These are phyloP conservation scores for Ariopsis seemanni DNA, from an alignment of 2,113 vertebrate species.

Conservation along the genomic window DNA sequence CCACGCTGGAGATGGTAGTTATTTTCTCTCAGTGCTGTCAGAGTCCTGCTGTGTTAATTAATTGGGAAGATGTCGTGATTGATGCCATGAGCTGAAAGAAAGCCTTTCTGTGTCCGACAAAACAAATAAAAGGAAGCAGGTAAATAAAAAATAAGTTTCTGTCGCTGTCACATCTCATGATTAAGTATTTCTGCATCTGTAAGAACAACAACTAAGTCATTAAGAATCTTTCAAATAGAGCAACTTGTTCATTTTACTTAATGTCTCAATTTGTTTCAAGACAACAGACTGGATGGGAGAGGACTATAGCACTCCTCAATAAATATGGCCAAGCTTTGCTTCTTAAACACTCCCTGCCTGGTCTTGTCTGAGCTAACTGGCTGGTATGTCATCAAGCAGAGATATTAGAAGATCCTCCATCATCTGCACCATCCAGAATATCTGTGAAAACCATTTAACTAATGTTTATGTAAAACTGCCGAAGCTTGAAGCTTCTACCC, in stretches of 20 bases:
- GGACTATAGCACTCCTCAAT: neutral
- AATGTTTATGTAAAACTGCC: conserved; percentile 27
- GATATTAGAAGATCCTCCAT: neutral
- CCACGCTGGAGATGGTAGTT: conserved; percentile 34
- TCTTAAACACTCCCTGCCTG: neutral
- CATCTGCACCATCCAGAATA: neutral
- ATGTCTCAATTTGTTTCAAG: neutral
- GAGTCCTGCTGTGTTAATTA: conserved; percentile 51
- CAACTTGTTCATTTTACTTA: neutral
- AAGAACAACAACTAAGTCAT: neutral
- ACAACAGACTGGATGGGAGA: neutral
- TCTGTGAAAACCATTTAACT: neutral
- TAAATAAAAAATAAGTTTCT: conserved; percentile 14
- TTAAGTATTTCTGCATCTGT: neutral
- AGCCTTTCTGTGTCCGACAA: conserved; percentile 34
- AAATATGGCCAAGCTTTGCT: neutral
- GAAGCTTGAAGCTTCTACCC: conserved; percentile 6
- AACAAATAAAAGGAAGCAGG: conserved; percentile 28
- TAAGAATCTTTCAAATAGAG: neutral
- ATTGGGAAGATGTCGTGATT: conserved; percentile 42
- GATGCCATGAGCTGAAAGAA: conserved; percentile 38
- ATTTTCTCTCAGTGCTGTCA: conserved; percentile 40
- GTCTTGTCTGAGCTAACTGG: neutral
- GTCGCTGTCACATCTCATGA: neutral
- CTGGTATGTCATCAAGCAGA: neutral